phyloP scores from a whole-genome alignment of 2,113 vertebrate genomes.

The Machaerirhynchus nigripectus region DNA sequence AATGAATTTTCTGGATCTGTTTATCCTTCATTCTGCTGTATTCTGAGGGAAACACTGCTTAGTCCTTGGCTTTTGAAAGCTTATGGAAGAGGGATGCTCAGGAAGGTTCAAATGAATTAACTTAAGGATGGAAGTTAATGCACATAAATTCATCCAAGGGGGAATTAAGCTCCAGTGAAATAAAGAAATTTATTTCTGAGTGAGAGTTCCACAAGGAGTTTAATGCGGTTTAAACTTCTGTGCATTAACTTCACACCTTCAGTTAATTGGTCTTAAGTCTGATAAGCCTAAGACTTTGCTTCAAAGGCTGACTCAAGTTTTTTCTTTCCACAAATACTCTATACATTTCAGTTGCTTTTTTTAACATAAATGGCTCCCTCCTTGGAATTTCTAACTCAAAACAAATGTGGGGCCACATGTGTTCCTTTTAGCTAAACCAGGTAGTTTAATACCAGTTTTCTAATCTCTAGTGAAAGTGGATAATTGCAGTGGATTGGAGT shows the following conservation, averaged over 20 bases:
- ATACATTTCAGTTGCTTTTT: not conserved
- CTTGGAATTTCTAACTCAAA: not conserved
- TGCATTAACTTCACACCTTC: conserved; percentile 8
- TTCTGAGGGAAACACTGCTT: not conserved
- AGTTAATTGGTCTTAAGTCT: conserved; percentile 10
- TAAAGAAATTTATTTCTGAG: conserved; percentile 14
- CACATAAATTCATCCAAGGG: not conserved
- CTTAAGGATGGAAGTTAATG: not conserved
- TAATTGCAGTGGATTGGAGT: not conserved
- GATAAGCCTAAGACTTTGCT: not conserved
- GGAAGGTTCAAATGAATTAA: conserved; percentile 25
- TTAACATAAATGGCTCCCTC: not conserved
- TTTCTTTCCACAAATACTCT: not conserved
- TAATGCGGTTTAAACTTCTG: not conserved
- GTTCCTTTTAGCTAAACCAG: not conserved
- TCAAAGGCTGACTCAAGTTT: not conserved
- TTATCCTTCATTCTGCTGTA: not conserved
- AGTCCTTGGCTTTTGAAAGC: not conserved
- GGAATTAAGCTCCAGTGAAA: conserved; percentile 22
- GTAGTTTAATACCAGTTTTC: not conserved
- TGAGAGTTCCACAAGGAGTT: not conserved
- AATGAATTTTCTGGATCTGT: not conserved
- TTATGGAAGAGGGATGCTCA: not conserved
- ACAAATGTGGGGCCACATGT: not conserved
- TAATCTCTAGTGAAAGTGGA: not conserved